Conservation (phyloP, 1,140 invertebrate genomes). For the Penaeus vannamei region DNA sequence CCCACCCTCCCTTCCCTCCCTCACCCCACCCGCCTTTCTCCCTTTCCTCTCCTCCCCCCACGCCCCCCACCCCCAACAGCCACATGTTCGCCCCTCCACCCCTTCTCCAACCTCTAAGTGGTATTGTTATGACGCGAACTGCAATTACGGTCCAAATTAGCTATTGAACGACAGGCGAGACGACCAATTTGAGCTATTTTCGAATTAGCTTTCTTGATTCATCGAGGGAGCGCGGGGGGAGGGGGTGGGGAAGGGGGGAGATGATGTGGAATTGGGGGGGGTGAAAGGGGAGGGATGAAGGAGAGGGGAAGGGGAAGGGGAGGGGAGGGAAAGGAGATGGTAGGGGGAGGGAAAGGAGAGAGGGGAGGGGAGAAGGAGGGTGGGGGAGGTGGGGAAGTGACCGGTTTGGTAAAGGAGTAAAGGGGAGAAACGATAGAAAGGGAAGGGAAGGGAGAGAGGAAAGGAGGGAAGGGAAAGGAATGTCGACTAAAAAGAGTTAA, state of each 20-base stretch:
- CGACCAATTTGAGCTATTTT: slow-evolving; percentile 59
- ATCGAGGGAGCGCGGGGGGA: neutral
- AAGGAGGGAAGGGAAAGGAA: neutral
- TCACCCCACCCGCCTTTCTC: neutral
- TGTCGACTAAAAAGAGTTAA: too few relatives aligned
- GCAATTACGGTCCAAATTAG: slow-evolving; percentile 56
- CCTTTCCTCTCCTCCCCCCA: neutral
- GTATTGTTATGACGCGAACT: slow-evolving; percentile 41
- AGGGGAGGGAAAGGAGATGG: neutral
- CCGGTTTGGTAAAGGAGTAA: neutral
- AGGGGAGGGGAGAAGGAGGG: neutral
- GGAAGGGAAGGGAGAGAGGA: neutral
- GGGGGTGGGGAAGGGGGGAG: neutral
- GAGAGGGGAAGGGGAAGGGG: too few relatives aligned
- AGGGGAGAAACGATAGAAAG: neutral
- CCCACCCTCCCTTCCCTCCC: neutral
- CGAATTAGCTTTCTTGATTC: slow-evolving; percentile 43
- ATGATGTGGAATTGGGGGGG: neutral
- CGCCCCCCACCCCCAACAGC: neutral
- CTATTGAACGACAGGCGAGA: slow-evolving; percentile 57
- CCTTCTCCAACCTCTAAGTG: neutral
- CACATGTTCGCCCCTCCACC: neutral
- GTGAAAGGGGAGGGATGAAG: too few relatives aligned
- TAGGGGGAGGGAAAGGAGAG: too few relatives aligned
- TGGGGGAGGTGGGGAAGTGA: neutral